phyloP scores from a whole-genome alignment of 2,113 vertebrate species.

The Tonatia bakeri region DNA sequence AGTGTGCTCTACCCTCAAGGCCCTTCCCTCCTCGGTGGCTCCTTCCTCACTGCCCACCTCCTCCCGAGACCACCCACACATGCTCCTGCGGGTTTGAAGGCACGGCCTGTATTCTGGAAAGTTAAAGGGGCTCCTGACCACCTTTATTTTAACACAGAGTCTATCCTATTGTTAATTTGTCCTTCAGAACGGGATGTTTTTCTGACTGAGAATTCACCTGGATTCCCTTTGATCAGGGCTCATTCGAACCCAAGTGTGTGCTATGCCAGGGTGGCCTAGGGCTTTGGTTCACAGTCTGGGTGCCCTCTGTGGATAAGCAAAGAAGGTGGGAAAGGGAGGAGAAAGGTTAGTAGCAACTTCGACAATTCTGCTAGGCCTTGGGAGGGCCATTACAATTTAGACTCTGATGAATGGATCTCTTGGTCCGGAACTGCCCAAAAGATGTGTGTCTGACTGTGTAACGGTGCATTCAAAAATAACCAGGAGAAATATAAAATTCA shows the following conservation, averaged over 20 bases:
- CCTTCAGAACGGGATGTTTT: not conserved
- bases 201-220: not conserved
- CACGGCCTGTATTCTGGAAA: not conserved
- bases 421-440: not conserved
- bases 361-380: not conserved
- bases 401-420: not conserved
- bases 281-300: not conserved
- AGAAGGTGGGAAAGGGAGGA: not conserved
- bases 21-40: not conserved
- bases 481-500: not conserved
- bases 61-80: not conserved
- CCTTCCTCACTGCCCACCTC: not conserved
- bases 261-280: not conserved
- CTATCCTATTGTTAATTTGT: slow-evolving; percentile 10
- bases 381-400: not conserved
- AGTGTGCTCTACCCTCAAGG: not conserved
- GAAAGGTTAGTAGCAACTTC: not conserved
- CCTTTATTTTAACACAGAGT: not conserved
- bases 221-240: not conserved
- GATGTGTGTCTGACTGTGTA: not conserved
- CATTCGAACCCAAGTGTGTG: not conserved
- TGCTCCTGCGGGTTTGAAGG: not conserved
- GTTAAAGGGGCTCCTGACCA: not conserved
- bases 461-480: not conserved
- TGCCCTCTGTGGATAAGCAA: not conserved